These are phyloP conservation scores for Lepidothrix coronata DNA, from an alignment of 2,113 vertebrate genomes.

Conservation along the genomic window DNA sequence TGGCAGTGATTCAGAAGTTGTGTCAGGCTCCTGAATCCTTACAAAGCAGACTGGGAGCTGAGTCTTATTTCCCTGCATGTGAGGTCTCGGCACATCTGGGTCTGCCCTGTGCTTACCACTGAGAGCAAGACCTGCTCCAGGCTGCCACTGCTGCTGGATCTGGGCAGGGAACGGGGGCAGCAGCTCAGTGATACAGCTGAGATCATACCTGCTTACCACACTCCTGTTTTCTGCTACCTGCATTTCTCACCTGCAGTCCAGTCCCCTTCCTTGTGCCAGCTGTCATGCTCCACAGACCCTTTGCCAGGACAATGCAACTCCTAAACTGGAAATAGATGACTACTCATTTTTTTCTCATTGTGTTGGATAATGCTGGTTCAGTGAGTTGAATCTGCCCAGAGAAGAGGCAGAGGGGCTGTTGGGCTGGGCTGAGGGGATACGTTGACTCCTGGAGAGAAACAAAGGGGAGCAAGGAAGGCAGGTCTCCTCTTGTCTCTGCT, in stretches of 20 bases:
- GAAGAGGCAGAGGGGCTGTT: neutral
- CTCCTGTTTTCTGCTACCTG: neutral
- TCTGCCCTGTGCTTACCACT: fast-evolving
- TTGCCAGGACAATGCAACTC: neutral
- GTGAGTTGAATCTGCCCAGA: neutral
- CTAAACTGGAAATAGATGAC: neutral
- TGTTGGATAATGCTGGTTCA: neutral
- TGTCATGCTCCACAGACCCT: neutral
- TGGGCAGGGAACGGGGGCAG: fast-evolving
- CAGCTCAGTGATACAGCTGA: fast-evolving
- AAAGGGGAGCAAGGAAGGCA: neutral
- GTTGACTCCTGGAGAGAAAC: neutral
- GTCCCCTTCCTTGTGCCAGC: neutral
- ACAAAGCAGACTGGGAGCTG: neutral
- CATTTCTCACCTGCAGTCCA: neutral
- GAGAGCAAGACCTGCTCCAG: fast-evolving
- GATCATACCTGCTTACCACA: fast-evolving
- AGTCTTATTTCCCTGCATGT: fast-evolving
- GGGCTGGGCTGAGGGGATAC: fast-evolving
- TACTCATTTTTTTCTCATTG: neutral
- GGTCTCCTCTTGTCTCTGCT: neutral
- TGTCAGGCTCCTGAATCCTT: neutral
- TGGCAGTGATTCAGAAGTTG: neutral
- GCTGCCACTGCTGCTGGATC: neutral
- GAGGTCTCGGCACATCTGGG: neutral